Percentiles rank a stretch among this genome's conserved stretches.
Evolutionary conservation across 2,797 vertebrate species (phyloP).

Genomic region (Hemibagrus guttatus): DNA sequence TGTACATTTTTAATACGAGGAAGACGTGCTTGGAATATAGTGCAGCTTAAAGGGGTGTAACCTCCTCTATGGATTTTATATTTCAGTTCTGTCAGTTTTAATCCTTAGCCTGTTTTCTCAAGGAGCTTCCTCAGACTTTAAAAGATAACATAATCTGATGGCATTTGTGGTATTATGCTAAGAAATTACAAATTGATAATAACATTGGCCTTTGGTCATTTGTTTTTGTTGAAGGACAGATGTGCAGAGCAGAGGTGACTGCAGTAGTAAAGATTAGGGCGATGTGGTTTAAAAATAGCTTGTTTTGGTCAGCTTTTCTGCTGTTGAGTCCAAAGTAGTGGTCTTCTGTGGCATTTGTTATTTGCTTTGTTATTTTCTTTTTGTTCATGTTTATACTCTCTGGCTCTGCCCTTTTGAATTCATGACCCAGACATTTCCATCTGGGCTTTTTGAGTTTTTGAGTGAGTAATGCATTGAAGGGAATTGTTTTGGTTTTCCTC

Average conservation of each 20-base stretch:
- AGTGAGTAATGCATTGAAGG: not conserved
- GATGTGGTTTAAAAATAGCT: not conserved
- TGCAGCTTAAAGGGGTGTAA: not conserved
- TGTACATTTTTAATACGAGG: not conserved
- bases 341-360: not conserved
- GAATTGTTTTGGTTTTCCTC: not conserved
- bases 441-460: not conserved
- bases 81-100: slow-evolving; percentile 23
- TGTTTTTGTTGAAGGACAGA: slow-evolving; percentile 6
- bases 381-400: not conserved
- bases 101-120: slow-evolving; percentile 21
- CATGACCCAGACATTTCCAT: slow-evolving; percentile 6
- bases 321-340: not conserved
- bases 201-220: slow-evolving; percentile 13
- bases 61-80: not conserved
- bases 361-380: not conserved
- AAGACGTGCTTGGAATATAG: not conserved
- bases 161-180: not conserved
- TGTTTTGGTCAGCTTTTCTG: not conserved
- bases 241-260: not conserved
- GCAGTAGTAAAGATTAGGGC: slow-evolving; percentile 11
- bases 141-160: slow-evolving; percentile 39
- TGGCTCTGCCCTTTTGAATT: slow-evolving; percentile 9
- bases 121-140: not conserved
- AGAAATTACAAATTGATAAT: not conserved